Conservation (phyloP, 53 echinoderm and acorn worm genomes). For the Holothuria leucospilota region DNA sequence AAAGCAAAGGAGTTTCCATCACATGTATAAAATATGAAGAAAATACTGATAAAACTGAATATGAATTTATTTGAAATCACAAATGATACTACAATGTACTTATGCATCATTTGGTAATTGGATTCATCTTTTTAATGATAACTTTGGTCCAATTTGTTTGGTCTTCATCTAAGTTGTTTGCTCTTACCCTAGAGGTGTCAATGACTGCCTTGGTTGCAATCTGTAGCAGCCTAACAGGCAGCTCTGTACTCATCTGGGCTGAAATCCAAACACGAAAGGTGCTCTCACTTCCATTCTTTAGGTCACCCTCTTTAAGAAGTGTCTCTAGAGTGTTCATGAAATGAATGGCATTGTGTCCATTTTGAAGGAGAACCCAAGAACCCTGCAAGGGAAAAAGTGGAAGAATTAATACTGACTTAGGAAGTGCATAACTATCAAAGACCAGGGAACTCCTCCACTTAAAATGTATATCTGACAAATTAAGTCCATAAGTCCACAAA, state of each 20-base stretch:
- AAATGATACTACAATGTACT: no score
- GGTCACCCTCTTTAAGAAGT: constrained; percentile 74
- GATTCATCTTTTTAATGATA: no score
- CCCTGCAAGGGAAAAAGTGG: constrained; percentile 54
- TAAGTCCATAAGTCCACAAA: no score
- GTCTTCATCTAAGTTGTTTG: no score
- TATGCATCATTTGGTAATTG: no score
- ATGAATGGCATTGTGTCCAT: constrained; percentile 90
- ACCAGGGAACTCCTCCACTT: no score
- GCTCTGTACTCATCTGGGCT: constrained; percentile 70
- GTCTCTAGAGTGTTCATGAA: constrained; percentile 85
- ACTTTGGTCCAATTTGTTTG: no score
- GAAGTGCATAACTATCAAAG: neutral
- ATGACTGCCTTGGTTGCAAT: constrained; percentile 86
- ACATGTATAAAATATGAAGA: no score
- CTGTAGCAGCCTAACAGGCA: constrained; percentile 87
- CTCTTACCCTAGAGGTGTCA: constrained; percentile 90
- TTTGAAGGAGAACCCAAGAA: constrained; percentile 86
- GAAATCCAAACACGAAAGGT: constrained; percentile 96
- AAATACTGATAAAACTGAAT: no score
- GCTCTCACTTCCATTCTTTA: constrained; percentile 78
- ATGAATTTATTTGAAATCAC: no score
- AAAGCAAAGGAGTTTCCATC: no score
- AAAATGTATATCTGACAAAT: no score
- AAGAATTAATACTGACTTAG: neutral